Percentiles rank a stretch among this genome's conserved stretches.
Conservation (phyloP, 1,140 invertebrate genomes). For the Ips nitidus region DNA sequence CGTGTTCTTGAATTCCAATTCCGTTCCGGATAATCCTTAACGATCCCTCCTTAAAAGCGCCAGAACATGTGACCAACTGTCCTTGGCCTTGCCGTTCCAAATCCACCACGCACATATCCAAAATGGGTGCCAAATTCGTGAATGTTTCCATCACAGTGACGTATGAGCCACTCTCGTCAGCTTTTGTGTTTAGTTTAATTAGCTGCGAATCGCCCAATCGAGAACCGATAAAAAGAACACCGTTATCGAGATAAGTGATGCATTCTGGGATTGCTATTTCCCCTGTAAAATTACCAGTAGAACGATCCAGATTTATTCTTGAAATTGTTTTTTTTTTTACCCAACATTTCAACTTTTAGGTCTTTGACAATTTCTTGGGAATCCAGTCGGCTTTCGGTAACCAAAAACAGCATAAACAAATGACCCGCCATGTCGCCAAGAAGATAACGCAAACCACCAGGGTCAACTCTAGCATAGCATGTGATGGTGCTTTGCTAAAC, state of each 20-base stretch:
- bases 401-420: slow-evolving; percentile 95
- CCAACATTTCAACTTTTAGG: slow-evolving; percentile 89
- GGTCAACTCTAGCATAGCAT: slow-evolving; percentile 93
- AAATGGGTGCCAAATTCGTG: slow-evolving; percentile 95
- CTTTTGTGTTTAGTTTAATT: slow-evolving; percentile 83
- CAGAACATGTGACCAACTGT: slow-evolving; percentile 97
- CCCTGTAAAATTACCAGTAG: slow-evolving; percentile 52
- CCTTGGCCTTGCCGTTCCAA: slow-evolving; percentile 96
- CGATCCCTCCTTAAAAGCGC: slow-evolving; percentile 96
- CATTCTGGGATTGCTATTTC: slow-evolving; percentile 97
- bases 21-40: slow-evolving; percentile 93
- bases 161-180: slow-evolving; percentile 86
- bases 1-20: slow-evolving; percentile 95
- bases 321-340: slow-evolving; percentile 54
- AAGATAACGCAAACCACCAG: slow-evolving; percentile 87
- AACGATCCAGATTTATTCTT: not conserved
- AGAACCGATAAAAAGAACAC: slow-evolving; percentile 96
- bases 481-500: slow-evolving; percentile 88
- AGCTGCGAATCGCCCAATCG: slow-evolving; percentile 95
- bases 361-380: slow-evolving; percentile 79
- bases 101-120: slow-evolving; percentile 97
- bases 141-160: slow-evolving; percentile 95
- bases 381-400: slow-evolving; percentile 79
- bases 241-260: slow-evolving; percentile 98
- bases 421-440: slow-evolving; percentile 94